Evolutionary conservation across 2,888 invertebrate genomes (phyloP).

Genomic region (Ernsta delagoae): DNA sequence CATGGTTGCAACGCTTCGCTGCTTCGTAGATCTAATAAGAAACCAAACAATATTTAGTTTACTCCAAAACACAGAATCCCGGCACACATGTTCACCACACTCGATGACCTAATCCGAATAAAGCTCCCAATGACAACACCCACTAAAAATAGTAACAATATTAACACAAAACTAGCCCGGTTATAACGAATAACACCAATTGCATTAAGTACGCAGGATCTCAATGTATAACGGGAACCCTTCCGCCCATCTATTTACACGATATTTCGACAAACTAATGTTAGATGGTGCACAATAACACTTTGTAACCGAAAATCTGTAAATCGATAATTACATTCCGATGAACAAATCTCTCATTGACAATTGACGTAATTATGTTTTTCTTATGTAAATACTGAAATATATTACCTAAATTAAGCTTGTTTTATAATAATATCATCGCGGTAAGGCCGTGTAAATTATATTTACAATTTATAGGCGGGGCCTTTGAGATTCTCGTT

Average conservation of each 20-base stretch:
- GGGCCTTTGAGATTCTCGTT: conserved; percentile 77
- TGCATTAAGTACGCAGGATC: conserved; percentile 52
- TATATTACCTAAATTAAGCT: conserved; percentile 65
- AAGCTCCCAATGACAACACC: conserved; percentile 83
- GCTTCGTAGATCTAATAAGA: conserved; percentile 74
- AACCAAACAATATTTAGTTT: conserved; percentile 71
- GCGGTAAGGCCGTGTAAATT: conserved; percentile 71
- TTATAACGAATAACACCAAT: conserved; percentile 44
- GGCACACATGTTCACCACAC: conserved; percentile 79
- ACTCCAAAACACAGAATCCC: conserved; percentile 68
- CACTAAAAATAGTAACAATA: conserved; percentile 86
- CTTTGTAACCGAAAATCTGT: conserved; percentile 57
- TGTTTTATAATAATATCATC: conserved; percentile 75
- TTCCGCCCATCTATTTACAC: conserved; percentile 51
- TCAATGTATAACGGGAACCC: conserved; percentile 48
- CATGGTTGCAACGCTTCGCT: conserved; percentile 67
- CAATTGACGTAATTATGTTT: conserved; percentile 34
- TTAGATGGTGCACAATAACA: conserved; percentile 64
- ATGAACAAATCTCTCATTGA: conserved; percentile 39
- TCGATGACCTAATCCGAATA: conserved; percentile 83
- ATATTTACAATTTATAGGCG: conserved; percentile 77
- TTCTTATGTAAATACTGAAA: conserved; percentile 39
- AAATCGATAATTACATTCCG: conserved; percentile 73
- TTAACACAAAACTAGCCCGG: conserved; percentile 60
- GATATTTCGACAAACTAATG: conserved; percentile 53